Base-by-base conservation (phyloP, 2,797 vertebrate species). In the Melanogrammus aeglefinus region DNA sequence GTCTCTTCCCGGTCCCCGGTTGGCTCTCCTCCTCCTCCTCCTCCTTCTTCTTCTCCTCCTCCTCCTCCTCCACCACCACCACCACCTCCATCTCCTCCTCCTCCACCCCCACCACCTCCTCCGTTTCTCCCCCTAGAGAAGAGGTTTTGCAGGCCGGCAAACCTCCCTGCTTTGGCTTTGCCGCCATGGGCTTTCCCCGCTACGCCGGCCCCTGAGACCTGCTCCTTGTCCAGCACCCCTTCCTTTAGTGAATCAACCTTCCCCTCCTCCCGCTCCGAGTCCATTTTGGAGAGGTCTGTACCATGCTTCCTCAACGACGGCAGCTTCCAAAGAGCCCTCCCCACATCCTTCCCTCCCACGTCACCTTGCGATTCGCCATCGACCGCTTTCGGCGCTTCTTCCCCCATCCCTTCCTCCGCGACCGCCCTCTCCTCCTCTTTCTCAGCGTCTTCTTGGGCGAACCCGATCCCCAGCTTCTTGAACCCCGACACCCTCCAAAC, bases 291-390 rank as follows among this genome's bases (percentile, higher is more conserved):
- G 33, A 88, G 82, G 31, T 76, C n/a, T 35, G 79, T 85, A 9
- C 76, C 33, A 24, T 80, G 7, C 73, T 76, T 82, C 0, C 7
- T 44, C 1, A 88, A 10, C 10, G 2, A 2, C 24, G 63, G 4
- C 3, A 27, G 8, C 57, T 24, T 66, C 57, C 57, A 24, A 9
- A 66, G 7, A 9, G 6, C 24, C 63, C 12, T 69, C 63, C 24
- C 63, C 3, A 2, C 24, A 4, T 27, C n/a, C 27, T n/a, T 18
- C 86, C 84, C 88, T 63, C 90, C 92, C 16, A 13, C 0, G 63
- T 90, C 88, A 82, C 90, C 89, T 76, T 31, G 79, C 0, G 57
- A 86, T 36, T 88, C 90, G 7, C 80, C 81, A n/a, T 84, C 85
- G 2, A 82, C 84, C 4, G 44, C 24, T 63, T 69, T 44, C 41